A percentile compares a stretch with the other conserved stretches of the same genome.
These are phyloP conservation scores for Folsomia manolachei DNA, from an alignment of 2,888 invertebrate genomes.

Conservation along the genomic window DNA sequence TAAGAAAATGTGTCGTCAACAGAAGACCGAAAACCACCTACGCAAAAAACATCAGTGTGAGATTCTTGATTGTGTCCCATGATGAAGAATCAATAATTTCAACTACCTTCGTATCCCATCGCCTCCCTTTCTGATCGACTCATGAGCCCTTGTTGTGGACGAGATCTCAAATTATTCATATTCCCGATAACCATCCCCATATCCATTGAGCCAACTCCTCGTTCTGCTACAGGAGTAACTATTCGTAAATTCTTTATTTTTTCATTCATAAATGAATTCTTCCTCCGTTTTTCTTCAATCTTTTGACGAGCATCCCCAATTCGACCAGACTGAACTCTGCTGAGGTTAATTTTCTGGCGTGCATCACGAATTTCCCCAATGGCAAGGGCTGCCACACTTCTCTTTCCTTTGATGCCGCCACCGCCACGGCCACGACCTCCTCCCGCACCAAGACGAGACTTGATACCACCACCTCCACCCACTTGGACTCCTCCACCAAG, in stretches of 20 bases:
- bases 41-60: no score
- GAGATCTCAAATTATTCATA: neutral
- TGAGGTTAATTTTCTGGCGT: constrained; percentile 48
- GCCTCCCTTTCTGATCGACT: neutral
- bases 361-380: constrained; percentile 44
- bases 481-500: neutral
- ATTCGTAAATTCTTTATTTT: constrained; percentile 43
- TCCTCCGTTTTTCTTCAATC: constrained; percentile 44
- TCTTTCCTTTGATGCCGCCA: neutral
- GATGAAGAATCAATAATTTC: neutral
- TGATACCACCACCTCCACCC: constrained; percentile 8
- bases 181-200: neutral
- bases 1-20: neutral
- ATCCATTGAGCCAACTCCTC: neutral
- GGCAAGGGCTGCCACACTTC: constrained; percentile 31
- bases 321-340: constrained; percentile 46
- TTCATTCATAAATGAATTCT: constrained; percentile 3
- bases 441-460: constrained; percentile 12
- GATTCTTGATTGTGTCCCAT: neutral
- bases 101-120: neutral
- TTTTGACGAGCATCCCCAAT: constrained; percentile 47
- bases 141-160: neutral
- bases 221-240: constrained; percentile 31
- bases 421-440: neutral
- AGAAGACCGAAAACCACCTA: constrained; percentile 23